Conservation (phyloP, 2,888 invertebrate genomes). For the Erynnis tages region DNA sequence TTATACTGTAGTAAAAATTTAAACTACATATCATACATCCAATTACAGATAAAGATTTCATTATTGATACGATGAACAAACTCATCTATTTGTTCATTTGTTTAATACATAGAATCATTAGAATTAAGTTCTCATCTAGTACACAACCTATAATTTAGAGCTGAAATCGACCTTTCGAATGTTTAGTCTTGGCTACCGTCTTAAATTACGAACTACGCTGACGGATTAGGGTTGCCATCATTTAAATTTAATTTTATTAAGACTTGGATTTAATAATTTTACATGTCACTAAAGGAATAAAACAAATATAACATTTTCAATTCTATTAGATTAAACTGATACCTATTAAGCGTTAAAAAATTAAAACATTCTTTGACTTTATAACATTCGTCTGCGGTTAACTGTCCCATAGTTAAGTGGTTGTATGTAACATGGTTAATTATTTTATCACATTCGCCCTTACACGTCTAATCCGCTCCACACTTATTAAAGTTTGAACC, state of each 20-base stretch:
- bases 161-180: slow-evolving; percentile 38
- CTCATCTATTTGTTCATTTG: slow-evolving; percentile 38
- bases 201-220: slow-evolving; percentile 40
- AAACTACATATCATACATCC: not conserved
- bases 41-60: not conserved
- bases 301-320: too few relatives aligned
- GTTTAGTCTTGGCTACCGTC: slow-evolving; percentile 42
- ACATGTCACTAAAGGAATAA: not conserved
- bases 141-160: slow-evolving; percentile 44
- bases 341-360: too few relatives aligned
- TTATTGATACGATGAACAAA: slow-evolving; percentile 21
- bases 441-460: too few relatives aligned
- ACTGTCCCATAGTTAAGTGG: too few relatives aligned
- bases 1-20: too few relatives aligned
- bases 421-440: too few relatives aligned
- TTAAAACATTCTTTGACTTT: too few relatives aligned
- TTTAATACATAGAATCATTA: slow-evolving; percentile 46
- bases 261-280: not conserved
- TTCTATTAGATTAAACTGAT: too few relatives aligned
- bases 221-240: slow-evolving; percentile 8
- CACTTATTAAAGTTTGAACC: slow-evolving; percentile 2
- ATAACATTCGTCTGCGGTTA: too few relatives aligned
- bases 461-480: slow-evolving; percentile 10
- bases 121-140: slow-evolving; percentile 44
- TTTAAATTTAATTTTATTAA: too few relatives aligned